Base-by-base conservation (phyloP, 1,140 invertebrate genomes). In the Aphis gossypii region DNA sequence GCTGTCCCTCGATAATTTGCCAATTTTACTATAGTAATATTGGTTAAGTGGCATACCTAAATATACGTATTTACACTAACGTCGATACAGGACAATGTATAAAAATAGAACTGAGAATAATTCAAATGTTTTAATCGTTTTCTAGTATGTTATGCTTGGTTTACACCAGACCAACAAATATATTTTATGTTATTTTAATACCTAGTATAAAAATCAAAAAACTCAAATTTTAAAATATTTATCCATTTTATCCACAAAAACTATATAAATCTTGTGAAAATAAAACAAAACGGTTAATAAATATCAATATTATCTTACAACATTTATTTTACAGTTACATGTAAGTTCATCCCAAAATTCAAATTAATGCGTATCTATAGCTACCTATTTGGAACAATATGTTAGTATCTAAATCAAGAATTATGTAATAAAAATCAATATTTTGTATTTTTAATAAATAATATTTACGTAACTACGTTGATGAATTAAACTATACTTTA, bases 1-100 rank as follows among this genome's bases (percentile, higher is more conserved):
- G 44, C 84, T 87, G 44, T 87, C 44, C 44, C 44, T 87, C 84
- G 25, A 87, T 46, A 87, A 87, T 46, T 87, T 87, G 44, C 84
- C 84, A 87, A 87, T 48, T 87, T 87, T 87, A n/a, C 1, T n/a
- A n/a, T 20, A 87, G 25, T 14, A 87, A 30, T 48, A 46, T 87
- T 87, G 44, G 30, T 48, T 46, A 87, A 18, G 11, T 30, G 84
- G 41, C 25, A 46, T 86, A 8, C 84, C 84, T 86, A 25, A 86
- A 44, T 86, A 41, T 46, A 44, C 41, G 23, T 83, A 41, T 83
- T 38, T 38, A 83, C 35, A 41, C 20, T 23, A 83, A 51, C 35
- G 35, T 38, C 21, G 9, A 87, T 46, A 48, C 84, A 20, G 25
- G 2, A 87, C 30, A 18, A 87, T 87, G 1, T 87, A 25, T 84